Conservation (phyloP, 1,140 invertebrate genomes). For the Diachasma alloeum region DNA sequence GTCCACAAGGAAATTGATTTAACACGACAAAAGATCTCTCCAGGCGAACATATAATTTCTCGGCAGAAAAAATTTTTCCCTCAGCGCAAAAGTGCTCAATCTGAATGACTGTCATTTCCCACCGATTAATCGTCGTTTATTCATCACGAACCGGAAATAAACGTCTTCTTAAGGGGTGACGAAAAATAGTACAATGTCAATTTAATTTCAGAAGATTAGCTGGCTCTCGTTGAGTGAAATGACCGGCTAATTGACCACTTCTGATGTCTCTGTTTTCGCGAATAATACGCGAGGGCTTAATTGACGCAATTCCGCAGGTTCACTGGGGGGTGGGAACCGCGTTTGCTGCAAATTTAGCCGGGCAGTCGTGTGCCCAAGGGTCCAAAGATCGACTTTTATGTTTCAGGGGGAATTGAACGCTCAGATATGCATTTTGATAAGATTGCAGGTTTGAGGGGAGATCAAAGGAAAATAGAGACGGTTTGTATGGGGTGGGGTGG, state of each 20-base stretch:
- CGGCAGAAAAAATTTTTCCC: too few relatives aligned
- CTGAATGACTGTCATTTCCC: background rate
- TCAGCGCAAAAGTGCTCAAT: background rate
- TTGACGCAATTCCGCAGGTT: constrained; percentile 1
- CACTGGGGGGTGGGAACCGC: background rate
- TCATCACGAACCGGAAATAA: background rate
- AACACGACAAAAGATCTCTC: too few relatives aligned
- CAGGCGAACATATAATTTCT: too few relatives aligned
- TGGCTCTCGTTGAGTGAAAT: background rate
- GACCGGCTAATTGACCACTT: constrained; percentile 13
- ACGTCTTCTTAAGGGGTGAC: background rate
- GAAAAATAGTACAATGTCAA: background rate
- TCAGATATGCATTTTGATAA: background rate
- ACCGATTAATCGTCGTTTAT: background rate
- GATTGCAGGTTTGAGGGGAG: constrained; percentile 3
- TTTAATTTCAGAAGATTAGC: constrained; percentile 1
- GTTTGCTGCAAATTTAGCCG: background rate
- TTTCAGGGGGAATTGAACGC: background rate
- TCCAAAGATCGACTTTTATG: background rate
- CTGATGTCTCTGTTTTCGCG: background rate
- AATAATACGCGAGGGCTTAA: background rate
- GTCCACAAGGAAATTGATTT: too few relatives aligned
- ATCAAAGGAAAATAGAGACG: constrained; percentile 16
- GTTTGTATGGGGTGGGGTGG: too few relatives aligned
- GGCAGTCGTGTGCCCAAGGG: background rate